phyloP scores from a whole-genome alignment of 1,140 invertebrate species.

The Zophobas atratus region DNA sequence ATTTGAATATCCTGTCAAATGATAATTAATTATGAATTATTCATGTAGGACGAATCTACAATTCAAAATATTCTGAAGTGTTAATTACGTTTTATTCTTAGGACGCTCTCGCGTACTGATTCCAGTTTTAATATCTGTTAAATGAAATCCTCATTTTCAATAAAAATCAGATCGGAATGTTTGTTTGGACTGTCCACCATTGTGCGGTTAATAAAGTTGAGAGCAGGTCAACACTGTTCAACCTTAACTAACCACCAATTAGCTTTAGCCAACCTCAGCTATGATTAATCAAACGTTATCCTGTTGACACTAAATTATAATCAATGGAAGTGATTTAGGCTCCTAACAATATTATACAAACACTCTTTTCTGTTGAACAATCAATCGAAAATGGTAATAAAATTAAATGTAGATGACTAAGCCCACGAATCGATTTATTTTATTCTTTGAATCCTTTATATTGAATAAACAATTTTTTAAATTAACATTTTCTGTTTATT shows the following conservation, averaged over 20 bases:
- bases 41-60: conserved; percentile 29
- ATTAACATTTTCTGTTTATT: too few relatives aligned
- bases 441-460: too few relatives aligned
- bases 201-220: conserved; percentile 38
- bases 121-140: conserved; percentile 39
- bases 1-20: conserved; percentile 42
- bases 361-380: too few relatives aligned
- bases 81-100: conserved; percentile 42
- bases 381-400: too few relatives aligned
- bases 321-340: background rate
- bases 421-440: too few relatives aligned
- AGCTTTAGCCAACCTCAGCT: conserved; percentile 23
- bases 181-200: conserved; percentile 10
- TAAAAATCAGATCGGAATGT: conserved; percentile 20
- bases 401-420: too few relatives aligned
- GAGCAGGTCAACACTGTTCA: conserved; percentile 24
- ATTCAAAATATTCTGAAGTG: conserved; percentile 38
- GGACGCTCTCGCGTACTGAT: conserved; percentile 9
- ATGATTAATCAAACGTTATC: conserved; percentile 29
- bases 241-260: conserved; percentile 32
- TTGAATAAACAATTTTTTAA: too few relatives aligned
- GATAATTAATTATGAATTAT: conserved; percentile 44
- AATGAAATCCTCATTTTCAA: conserved; percentile 27
- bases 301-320: conserved; percentile 6
- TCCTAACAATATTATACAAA: too few relatives aligned